These are phyloP conservation scores for Monomorium pharaonis DNA, from an alignment of 1,140 invertebrate species.

Conservation along the genomic window DNA sequence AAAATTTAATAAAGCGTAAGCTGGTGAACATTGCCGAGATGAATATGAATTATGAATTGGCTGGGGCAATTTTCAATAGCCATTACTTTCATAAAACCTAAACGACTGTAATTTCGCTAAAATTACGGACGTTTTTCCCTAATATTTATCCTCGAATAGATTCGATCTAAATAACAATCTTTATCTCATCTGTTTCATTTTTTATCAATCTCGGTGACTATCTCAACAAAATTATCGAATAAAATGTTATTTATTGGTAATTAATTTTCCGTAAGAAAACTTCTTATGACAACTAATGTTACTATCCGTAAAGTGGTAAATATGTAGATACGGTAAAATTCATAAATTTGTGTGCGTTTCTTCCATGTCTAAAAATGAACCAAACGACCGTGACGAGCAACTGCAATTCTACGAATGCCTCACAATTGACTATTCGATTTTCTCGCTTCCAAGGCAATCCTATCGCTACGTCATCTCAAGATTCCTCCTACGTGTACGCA, in stretches of 20 bases:
- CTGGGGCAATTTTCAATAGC: neutral
- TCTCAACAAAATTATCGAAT: too few species aligned
- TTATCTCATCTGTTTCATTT: neutral
- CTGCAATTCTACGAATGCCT: slow-evolving; percentile 39
- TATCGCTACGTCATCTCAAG: slow-evolving; percentile 13
- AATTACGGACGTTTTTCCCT: neutral
- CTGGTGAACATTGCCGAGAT: neutral
- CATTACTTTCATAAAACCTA: neutral
- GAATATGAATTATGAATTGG: neutral
- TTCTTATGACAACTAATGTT: neutral
- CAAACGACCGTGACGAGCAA: slow-evolving; percentile 32
- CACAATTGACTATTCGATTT: slow-evolving; percentile 44
- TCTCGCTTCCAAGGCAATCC: slow-evolving; percentile 59
- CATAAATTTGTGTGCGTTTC: neutral
- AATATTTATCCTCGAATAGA: neutral
- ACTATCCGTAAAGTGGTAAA: neutral
- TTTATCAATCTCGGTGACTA: neutral
- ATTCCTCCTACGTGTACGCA: slow-evolving; percentile 63
- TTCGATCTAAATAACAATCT: neutral
- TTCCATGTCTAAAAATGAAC: slow-evolving; percentile 2
- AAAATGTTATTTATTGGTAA: neutral
- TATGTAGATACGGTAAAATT: neutral
- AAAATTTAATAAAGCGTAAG: neutral
- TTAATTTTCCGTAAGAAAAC: neutral
- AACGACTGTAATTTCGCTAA: neutral